Percentiles rank a stretch among this genome's conserved stretches.
Conservation (phyloP, 2,797 vertebrate species). For the Poeciliopsis paucimaculata region DNA sequence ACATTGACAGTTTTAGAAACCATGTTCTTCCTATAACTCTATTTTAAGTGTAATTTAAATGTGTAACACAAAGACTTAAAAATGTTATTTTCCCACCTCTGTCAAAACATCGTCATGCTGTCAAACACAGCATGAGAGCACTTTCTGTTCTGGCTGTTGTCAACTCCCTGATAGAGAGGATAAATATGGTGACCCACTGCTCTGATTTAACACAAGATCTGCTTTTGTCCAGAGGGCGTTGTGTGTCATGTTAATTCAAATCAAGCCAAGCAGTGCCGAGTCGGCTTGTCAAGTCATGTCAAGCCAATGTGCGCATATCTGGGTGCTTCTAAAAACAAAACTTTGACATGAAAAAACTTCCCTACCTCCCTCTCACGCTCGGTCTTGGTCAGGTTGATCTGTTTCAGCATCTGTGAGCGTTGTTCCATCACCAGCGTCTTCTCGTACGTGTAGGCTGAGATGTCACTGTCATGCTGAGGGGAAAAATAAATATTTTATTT, state of each 20-base stretch:
- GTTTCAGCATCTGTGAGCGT: conserved; percentile 95
- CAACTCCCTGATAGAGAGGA: conserved; percentile 34
- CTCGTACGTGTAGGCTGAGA: conserved; percentile 98
- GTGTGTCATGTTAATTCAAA: conserved; percentile 56
- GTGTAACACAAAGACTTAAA: conserved; percentile 30
- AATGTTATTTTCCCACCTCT: conserved; percentile 15
- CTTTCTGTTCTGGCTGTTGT: conserved; percentile 17
- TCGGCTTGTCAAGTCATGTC: conserved; percentile 48
- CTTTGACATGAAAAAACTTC: conserved; percentile 17
- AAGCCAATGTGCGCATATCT: conserved; percentile 24
- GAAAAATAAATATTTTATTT: neutral
- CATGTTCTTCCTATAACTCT: neutral
- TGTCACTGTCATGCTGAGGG: conserved; percentile 92
- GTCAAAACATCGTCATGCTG: conserved; percentile 35
- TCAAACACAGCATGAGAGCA: conserved; percentile 20
- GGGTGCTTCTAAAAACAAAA: conserved; percentile 22
- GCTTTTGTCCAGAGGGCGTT: conserved; percentile 51
- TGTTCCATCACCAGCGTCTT: conserved; percentile 98
- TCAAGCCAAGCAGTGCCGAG: conserved; percentile 31
- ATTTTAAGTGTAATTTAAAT: neutral
- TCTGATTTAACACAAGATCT: conserved; percentile 35
- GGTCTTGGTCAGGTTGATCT: conserved; percentile 96
- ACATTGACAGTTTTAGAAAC: neutral
- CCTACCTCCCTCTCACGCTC: conserved; percentile 94
- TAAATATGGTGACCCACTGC: conserved; percentile 51